A percentile compares a stretch with the other conserved stretches of the same genome.
Conservation (phyloP, 2,113 vertebrate genomes). For the Herpailurus yagouaroundi region DNA sequence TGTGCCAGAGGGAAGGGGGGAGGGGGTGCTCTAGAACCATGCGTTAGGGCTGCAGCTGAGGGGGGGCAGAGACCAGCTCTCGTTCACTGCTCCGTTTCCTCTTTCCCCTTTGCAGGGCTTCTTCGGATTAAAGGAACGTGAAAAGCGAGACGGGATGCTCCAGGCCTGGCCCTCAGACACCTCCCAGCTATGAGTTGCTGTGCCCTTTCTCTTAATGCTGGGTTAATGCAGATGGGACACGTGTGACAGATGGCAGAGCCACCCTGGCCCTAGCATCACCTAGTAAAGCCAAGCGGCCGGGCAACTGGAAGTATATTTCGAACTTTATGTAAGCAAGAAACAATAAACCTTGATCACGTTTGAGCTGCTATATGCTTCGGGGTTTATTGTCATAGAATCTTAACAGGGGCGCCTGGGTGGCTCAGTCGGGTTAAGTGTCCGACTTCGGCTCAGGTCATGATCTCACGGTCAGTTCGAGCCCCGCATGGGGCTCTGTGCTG, state of each 20-base stretch:
- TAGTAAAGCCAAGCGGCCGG: background rate
- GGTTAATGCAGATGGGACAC: background rate
- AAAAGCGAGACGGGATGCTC: background rate
- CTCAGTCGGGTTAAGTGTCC: too few relatives aligned
- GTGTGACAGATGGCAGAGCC: background rate
- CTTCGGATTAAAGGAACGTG: background rate
- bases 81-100: background rate
- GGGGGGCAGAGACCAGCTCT: background rate
- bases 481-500: too few relatives aligned
- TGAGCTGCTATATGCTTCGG: background rate
- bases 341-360: background rate
- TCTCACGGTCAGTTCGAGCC: too few relatives aligned
- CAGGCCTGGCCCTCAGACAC: background rate
- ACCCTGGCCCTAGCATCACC: background rate
- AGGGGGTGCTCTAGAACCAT: background rate
- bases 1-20: too few relatives aligned
- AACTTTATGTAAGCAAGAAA: background rate
- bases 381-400: background rate
- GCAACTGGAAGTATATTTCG: background rate
- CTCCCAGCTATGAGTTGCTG: fast-evolving
- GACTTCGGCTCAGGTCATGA: too few relatives aligned
- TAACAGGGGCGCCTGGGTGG: background rate
- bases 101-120: background rate
- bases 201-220: too few relatives aligned
- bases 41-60: background rate